Base-by-base conservation (phyloP, 2,113 vertebrate species). In the Cavia aperea region DNA sequence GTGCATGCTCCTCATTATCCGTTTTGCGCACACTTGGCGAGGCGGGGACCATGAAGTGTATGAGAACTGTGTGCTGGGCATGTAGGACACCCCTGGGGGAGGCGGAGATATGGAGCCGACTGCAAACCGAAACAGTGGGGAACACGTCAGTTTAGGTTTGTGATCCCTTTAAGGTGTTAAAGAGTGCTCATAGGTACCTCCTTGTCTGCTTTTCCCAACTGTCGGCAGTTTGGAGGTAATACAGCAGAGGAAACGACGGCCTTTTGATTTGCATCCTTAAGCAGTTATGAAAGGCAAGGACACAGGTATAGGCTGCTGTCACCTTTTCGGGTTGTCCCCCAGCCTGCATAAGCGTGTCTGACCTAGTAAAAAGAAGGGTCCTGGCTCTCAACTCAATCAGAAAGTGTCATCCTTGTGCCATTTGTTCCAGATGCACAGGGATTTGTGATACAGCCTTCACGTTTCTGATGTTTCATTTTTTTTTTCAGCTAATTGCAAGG, bases 121-220 rank as follows among this genome's bases (percentile, higher is more conserved):
- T 78, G 75, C 7, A 15, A 31, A 18, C 46, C 1, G 16, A 15
- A 77, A 9, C 75, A 46, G 29, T 29, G 73, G 43, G 26, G 31
- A 31, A 7, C 29, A 3, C 46, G 26, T 49, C 14, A 16, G 43
- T 8, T 31, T 51, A 15, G 75, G 75, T 49, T 18, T 19, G 46
- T 49, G 31, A 8, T 16, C 29, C 46, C 46, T 78, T 29, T 33
- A 14, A 78, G 75, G 19, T 78, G 31, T 18, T 78, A 51, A 78
- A 19, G 29, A 31, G 29, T 51, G 46, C 75, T 33, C 49, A 15
- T 46, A 31, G 73, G 31, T 29, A 54, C 49, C 81, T n/a, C 18
- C 29, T 90, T 89, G 43, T 83, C 65, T 89, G 51, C 73, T 96
- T 91, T 94, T 92, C 84, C 86, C 78, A 89, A 36, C 70, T 75